Evolutionary conservation across 1,140 invertebrate species (phyloP).

Genomic region (Drosophila micromelanica): DNA sequence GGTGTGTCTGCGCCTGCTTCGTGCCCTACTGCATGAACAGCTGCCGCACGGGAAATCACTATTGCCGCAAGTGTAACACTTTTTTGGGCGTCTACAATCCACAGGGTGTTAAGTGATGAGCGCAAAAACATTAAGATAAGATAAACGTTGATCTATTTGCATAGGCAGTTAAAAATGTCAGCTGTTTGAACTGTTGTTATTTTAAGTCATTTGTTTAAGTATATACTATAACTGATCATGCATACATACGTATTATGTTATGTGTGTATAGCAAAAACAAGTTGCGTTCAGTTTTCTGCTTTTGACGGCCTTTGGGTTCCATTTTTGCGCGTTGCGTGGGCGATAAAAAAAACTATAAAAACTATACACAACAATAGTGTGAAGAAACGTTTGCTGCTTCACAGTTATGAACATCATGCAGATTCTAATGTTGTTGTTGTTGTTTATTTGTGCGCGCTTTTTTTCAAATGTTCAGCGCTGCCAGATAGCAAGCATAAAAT

Average conservation of each 20-base stretch:
- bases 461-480: background rate
- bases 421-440: background rate
- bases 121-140: slow-evolving; percentile 28
- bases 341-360: slow-evolving; percentile 9
- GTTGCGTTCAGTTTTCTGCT: slow-evolving; percentile 9
- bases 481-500: background rate
- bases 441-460: background rate
- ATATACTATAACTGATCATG: slow-evolving; percentile 18
- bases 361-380: slow-evolving; percentile 1
- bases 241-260: slow-evolving; percentile 7
- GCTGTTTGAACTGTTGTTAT: slow-evolving; percentile 25
- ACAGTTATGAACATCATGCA: background rate
- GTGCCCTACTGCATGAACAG: slow-evolving; percentile 89
- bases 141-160: slow-evolving; percentile 9
- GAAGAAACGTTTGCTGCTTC: background rate
- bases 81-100: slow-evolving; percentile 87
- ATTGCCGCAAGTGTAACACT: slow-evolving; percentile 88
- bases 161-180: slow-evolving; percentile 9
- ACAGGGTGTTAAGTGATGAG: slow-evolving; percentile 42
- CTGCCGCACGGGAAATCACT: slow-evolving; percentile 88
- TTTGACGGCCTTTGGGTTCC: slow-evolving; percentile 22
- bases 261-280: slow-evolving; percentile 22
- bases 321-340: slow-evolving; percentile 26
- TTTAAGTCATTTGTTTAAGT: slow-evolving; percentile 23
- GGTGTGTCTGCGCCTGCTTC: slow-evolving; percentile 86